Base-by-base conservation (phyloP, 2,797 vertebrate species). In the Tragopan temminckii region DNA sequence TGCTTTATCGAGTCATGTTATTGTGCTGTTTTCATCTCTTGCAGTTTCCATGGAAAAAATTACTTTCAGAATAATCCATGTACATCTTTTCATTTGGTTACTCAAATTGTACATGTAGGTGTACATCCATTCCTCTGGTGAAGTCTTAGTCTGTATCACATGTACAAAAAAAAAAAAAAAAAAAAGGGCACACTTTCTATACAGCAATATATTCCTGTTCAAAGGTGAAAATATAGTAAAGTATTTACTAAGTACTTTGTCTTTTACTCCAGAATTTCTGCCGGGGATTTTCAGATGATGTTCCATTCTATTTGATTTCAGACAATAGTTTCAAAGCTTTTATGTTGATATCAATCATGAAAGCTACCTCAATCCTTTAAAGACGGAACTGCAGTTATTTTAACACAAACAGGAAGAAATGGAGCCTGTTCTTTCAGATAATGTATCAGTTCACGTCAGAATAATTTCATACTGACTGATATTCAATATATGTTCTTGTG, bases 121-220 rank as follows among this genome's bases (percentile, higher is more conserved):
- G 24, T 45, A 43, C 10, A 23, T 13, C 20, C 27, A 4, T 11
- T 82, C 38, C 7, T 55, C 33, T 38, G 11, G 8, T 31, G 25
- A 45, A 75, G 20, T 19, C 76, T 74, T 53, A 46, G 19, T 33
- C 36, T 57, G 4, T 33, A 31, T 19, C 13, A 5, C 33, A 3
- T 3, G 11, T 31, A 27, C 31, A 27, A 3, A 23, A 13, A 40
- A 16, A 19, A 8, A 8, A 27, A 3, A 23, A 13, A 40, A 16
- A 19, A 8, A 8, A 33, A 55, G 18, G 57, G 42, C 33, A 27
- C 31, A 55, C 13, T 72, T 42, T 61, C 42, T 29, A 3, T 9
- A 25, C 13, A 15, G 0, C 0, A 8, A 7, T 9, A 3, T 6
- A 7, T 38, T 75, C 33, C 4, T 63, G 36, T 72, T 35, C 62